Evolutionary conservation across 2,797 vertebrate genomes (phyloP).

Genomic region (Arrhamphus sclerolepis): DNA sequence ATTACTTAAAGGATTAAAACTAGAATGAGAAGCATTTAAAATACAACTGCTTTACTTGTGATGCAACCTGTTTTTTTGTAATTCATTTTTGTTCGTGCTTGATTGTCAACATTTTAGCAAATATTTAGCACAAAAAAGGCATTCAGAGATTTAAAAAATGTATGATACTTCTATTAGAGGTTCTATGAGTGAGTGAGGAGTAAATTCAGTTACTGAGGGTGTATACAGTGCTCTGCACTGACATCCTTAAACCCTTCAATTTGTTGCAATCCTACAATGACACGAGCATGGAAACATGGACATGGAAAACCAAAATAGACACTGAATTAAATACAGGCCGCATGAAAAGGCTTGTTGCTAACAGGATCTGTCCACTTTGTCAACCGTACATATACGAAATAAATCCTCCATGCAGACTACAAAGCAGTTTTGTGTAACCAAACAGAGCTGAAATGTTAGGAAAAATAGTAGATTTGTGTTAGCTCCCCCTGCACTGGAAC

Average conservation of each 20-base stretch:
- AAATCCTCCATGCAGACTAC: background rate
- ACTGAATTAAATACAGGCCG: background rate
- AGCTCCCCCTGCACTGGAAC: too few species aligned
- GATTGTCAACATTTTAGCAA: too few species aligned
- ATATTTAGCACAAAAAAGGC: too few species aligned
- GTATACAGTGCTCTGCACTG: too few species aligned
- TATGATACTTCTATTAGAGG: too few species aligned
- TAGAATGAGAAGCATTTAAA: slow-evolving; percentile 4
- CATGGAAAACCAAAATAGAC: slow-evolving; percentile 1
- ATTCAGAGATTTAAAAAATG: too few species aligned
- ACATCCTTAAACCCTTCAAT: background rate
- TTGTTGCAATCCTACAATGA: background rate
- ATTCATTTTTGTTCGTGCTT: background rate
- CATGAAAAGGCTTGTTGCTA: background rate
- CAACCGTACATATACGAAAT: background rate
- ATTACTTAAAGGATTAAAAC: slow-evolving; percentile 11
- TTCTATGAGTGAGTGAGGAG: too few species aligned
- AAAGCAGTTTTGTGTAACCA: background rate
- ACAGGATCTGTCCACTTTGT: background rate
- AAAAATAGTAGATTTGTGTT: too few species aligned
- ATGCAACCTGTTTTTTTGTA: background rate
- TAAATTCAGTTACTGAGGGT: too few species aligned
- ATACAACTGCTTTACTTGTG: slow-evolving; percentile 1
- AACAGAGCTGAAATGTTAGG: too few species aligned
- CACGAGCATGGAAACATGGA: background rate